A percentile compares a stretch with the other conserved stretches of the same genome.
Conservation (phyloP, 2,888 invertebrate species). For the Sminthurides aquaticus region DNA sequence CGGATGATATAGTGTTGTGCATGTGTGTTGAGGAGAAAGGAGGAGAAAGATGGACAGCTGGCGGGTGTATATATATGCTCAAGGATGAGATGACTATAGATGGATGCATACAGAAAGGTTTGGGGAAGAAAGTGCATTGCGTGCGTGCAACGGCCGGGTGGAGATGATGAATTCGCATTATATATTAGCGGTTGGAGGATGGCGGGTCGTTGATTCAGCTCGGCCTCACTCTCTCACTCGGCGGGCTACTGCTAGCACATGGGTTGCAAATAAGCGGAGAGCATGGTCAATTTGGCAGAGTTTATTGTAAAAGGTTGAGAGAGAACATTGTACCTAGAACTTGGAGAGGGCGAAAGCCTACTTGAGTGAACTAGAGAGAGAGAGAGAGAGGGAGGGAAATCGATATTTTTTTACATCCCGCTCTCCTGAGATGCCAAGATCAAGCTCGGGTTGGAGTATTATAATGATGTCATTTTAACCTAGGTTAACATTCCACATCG, state of each 20-base stretch:
- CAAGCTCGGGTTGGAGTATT: neutral
- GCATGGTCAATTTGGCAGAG: neutral
- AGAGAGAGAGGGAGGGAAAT: neutral
- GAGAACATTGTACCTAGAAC: neutral
- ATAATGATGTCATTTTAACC: neutral
- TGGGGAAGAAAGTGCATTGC: conserved; percentile 2
- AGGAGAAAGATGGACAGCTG: neutral
- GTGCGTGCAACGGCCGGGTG: conserved; percentile 4
- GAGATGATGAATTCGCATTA: neutral
- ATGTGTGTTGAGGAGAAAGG: neutral
- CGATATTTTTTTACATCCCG: neutral
- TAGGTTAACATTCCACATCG: no score
- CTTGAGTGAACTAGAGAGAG: neutral
- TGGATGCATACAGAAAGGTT: neutral
- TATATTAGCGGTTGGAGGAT: neutral
- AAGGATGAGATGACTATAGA: neutral
- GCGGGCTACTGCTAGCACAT: neutral
- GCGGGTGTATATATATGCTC: neutral
- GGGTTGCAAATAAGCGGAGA: neutral
- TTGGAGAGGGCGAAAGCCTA: neutral
- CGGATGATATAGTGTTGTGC: neutral
- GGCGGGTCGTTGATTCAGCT: conserved; percentile 2
- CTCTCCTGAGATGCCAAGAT: neutral
- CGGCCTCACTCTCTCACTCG: no score
- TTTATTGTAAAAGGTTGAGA: neutral